Evolutionary conservation across 1,140 invertebrate genomes (phyloP), one percentile per base, ranked within the genome.

Genomic region (Protaetia brevitarsis): DNA sequence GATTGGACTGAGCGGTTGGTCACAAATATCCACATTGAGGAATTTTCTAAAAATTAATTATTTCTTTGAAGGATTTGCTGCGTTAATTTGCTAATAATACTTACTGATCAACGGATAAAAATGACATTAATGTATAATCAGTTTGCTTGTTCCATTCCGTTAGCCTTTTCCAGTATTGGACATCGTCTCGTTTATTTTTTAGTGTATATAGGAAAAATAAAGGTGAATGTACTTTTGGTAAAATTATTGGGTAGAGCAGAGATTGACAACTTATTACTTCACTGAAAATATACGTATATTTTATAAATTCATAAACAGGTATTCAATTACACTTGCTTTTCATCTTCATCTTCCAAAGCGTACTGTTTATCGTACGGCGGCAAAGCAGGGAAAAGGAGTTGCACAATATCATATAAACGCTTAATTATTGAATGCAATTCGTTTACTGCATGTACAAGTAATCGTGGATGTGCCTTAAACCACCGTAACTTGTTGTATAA

Each of bases 131-230:
- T 1, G 89, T 89, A 41, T 85, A 79, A 76, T 93, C 90, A 0
- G 90, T 84, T 72, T 92, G 89, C 61, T 86, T 85, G 78, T 93
- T 94, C 86, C 91, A 90, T 73, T 91, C 90, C 30, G 89, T 80
- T 30, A 93, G 79, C 65, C 90, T 79, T 71, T 90, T 84, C 89
- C 91, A 92, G 77, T 93, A 94, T 31, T 86, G 80, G 68, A 89
- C 86, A 78, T 94, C 91, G 67, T 90, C 86, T 19, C 85, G 82
- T 75, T 92, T 90, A 82, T 92, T 90, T 74, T 91, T 86, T 13
- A 93, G 79, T n/a, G 89, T 90, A 78, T 93, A 93, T 13, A 94
- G 77, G 60, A 90, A 88, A 80, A 92, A 92, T 59, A 94, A 79
- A 5, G 89, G 86, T 2, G 89, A 89, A 78, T 94, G 90, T 23